phyloP scores from a whole-genome alignment of 2,888 invertebrate genomes.

The Nycteola revayana region DNA sequence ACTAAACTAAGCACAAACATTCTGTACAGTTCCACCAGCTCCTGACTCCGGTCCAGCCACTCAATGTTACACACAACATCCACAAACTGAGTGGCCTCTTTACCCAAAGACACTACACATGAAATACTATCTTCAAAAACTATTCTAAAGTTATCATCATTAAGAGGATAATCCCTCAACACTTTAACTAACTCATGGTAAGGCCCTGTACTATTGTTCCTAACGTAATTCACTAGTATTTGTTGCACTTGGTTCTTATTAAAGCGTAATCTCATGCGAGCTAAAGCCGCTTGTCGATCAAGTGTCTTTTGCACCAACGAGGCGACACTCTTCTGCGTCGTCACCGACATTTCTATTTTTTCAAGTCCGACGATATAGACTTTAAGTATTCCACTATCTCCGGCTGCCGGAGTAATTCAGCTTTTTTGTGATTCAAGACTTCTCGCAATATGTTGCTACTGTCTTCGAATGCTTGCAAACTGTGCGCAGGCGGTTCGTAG shows the following conservation, averaged over 20 bases:
- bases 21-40: constrained; percentile 55
- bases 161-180: constrained; percentile 62
- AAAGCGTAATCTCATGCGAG: constrained; percentile 65
- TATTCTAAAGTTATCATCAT: constrained; percentile 65
- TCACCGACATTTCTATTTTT: constrained; percentile 69
- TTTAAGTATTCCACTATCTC: constrained; percentile 71
- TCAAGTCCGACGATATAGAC: constrained; percentile 63
- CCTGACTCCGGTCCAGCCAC: constrained; percentile 57
- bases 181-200: constrained; percentile 74
- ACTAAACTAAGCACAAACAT: constrained; percentile 62
- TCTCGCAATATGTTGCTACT: constrained; percentile 68
- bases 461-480: constrained; percentile 52
- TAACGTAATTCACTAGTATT: constrained; percentile 61
- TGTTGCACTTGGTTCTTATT: constrained; percentile 69
- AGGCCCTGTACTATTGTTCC: constrained; percentile 56
- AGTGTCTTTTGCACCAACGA: constrained; percentile 71
- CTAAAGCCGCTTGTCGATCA: constrained; percentile 60
- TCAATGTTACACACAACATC: constrained; percentile 61
- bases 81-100: constrained; percentile 62
- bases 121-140: constrained; percentile 66
- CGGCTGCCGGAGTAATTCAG: constrained; percentile 70
- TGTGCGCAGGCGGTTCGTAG: constrained; percentile 51
- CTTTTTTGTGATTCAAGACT: constrained; percentile 73
- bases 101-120: constrained; percentile 63
- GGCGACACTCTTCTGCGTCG: constrained; percentile 64